phyloP scores from a whole-genome alignment of 2,888 invertebrate species.

The Scaptomyza parva region DNA sequence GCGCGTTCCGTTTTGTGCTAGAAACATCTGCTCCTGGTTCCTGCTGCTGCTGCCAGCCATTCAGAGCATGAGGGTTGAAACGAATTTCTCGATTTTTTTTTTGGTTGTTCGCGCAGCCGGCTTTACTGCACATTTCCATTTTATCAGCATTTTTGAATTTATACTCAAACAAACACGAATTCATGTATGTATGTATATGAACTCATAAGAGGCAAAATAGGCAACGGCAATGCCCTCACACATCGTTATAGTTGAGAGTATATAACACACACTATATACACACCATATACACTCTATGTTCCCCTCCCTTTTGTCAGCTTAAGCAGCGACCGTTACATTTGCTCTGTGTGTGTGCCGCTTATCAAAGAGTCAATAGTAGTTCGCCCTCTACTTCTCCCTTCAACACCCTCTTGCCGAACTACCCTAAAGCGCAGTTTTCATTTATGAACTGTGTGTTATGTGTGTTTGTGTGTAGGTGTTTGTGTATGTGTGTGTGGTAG shows the following conservation, averaged over 20 bases:
- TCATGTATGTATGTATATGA: constrained; percentile 74
- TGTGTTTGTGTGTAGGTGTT: background rate
- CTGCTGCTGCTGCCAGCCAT: constrained; percentile 30
- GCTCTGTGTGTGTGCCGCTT: constrained; percentile 41
- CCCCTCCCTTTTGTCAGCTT: constrained; percentile 17
- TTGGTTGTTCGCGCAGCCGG: constrained; percentile 64
- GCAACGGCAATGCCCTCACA: constrained; percentile 27
- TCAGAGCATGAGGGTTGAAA: constrained; percentile 75
- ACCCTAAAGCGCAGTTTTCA: constrained; percentile 14
- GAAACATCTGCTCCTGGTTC: constrained; percentile 82
- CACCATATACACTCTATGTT: constrained; percentile 16
- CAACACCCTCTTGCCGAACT: too few relatives aligned
- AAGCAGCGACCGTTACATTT: constrained; percentile 72
- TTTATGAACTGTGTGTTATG: constrained; percentile 24
- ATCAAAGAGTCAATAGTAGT: constrained; percentile 45
- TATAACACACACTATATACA: constrained; percentile 8
- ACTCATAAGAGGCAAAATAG: constrained; percentile 64
- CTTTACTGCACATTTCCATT: constrained; percentile 44
- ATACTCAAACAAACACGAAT: constrained; percentile 62
- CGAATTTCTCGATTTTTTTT: constrained; percentile 21
- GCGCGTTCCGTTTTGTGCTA: constrained; percentile 82
- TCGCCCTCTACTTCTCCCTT: background rate
- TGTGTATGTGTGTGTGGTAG: background rate
- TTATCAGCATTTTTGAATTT: constrained; percentile 75
- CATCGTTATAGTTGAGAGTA: background rate